These are phyloP conservation scores for Myiotriccus ornatus DNA, from an alignment of 2,797 vertebrate species.

Conservation along the genomic window DNA sequence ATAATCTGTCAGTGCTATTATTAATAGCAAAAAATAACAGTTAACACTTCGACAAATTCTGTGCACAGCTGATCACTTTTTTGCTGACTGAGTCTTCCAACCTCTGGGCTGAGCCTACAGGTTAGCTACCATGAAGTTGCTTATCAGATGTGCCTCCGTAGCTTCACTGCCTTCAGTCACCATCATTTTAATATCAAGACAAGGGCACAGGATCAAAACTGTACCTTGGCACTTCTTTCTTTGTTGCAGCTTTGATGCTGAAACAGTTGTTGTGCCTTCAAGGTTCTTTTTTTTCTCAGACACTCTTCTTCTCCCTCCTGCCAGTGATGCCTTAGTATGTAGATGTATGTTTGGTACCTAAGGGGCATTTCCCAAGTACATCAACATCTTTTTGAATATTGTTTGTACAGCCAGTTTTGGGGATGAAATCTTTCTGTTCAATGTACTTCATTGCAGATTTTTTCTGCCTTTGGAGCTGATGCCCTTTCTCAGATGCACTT, in stretches of 20 bases:
- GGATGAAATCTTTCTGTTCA: neutral
- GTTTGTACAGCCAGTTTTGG: neutral
- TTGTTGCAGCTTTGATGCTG: neutral
- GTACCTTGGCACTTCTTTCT: neutral
- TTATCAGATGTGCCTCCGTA: neutral
- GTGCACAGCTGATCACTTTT: neutral
- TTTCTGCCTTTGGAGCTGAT: neutral
- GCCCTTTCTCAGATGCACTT: neutral
- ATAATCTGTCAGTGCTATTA: neutral
- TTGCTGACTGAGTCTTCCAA: neutral
- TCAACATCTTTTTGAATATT: neutral
- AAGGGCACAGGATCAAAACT: neutral
- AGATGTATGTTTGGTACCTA: neutral
- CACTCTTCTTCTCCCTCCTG: neutral
- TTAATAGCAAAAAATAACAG: neutral
- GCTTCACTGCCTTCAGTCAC: neutral
- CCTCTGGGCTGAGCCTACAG: neutral
- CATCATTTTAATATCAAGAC: neutral
- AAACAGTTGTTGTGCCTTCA: neutral
- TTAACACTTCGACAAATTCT: neutral
- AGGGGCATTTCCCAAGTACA: neutral
- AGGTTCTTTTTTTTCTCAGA: neutral
- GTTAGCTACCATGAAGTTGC: neutral
- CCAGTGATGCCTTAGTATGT: neutral
- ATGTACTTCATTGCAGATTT: neutral